phyloP scores from a whole-genome alignment of 2,113 vertebrate genomes.

The Scomber japonicus region DNA sequence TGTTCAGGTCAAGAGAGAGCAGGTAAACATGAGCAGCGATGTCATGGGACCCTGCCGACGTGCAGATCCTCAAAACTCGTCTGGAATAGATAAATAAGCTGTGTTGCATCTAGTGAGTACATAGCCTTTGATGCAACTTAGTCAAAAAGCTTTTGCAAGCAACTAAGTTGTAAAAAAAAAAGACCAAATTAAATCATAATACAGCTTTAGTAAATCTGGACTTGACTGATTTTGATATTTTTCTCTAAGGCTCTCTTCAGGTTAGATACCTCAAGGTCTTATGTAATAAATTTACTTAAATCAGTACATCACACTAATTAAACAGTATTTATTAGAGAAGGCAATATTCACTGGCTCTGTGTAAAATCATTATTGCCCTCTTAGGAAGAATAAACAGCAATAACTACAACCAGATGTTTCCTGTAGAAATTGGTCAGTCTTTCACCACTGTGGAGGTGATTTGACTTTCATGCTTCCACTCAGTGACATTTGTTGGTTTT shows the following conservation, averaged over 20 bases:
- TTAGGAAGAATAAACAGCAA: not conserved
- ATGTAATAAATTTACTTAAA: not conserved
- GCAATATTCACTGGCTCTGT: too few species aligned
- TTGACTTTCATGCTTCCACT: not conserved
- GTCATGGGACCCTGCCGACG: not conserved
- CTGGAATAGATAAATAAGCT: too few species aligned
- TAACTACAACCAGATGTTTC: not conserved
- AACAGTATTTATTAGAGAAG: too few species aligned
- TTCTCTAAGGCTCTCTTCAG: not conserved
- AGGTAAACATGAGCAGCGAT: not conserved
- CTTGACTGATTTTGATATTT: not conserved
- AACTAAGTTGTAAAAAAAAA: not conserved
- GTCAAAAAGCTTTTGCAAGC: not conserved
- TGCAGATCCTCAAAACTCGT: not conserved
- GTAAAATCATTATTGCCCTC: too few species aligned
- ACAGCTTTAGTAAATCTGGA: not conserved
- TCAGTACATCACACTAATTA: not conserved
- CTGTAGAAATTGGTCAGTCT: not conserved
- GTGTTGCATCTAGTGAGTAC: not conserved
- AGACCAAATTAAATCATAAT: too few species aligned
- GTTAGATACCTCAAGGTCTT: not conserved
- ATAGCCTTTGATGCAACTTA: not conserved
- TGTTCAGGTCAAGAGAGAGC: not conserved
- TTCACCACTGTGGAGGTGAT: not conserved
- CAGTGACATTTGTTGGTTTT: slow-evolving; percentile 25